These are phyloP conservation scores for Scelioninae gen. 1 DNA, from an alignment of 2,888 invertebrate genomes.

Conservation along the genomic window DNA sequence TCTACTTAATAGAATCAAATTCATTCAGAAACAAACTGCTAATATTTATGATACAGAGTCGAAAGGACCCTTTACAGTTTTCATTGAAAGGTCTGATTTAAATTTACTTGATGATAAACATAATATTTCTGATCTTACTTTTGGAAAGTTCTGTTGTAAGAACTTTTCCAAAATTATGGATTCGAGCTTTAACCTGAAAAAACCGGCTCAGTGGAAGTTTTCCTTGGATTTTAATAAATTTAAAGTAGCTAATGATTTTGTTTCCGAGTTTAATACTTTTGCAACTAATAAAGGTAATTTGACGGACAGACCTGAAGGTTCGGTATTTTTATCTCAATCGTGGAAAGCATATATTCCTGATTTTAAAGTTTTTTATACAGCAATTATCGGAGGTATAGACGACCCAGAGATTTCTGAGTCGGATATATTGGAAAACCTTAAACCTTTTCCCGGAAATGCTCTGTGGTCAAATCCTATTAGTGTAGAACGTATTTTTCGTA, in stretches of 20 bases:
- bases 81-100: background rate
- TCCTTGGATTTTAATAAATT: background rate
- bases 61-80: background rate
- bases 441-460: background rate
- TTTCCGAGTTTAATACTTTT: background rate
- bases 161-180: background rate
- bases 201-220: conserved; percentile 2
- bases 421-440: background rate
- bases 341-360: conserved; percentile 19
- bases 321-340: background rate
- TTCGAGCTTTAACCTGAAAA: background rate
- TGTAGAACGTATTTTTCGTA: conserved; percentile 7
- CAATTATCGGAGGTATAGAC: conserved; percentile 18
- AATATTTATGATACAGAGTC: background rate
- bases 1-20: background rate
- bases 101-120: background rate
- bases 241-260: background rate
- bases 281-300: background rate
- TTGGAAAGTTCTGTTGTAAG: background rate
- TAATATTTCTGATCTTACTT: background rate
- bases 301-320: background rate
- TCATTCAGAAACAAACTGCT: background rate
- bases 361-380: conserved; percentile 8
- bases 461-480: conserved; percentile 1
- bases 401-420: background rate